A percentile compares a stretch with the other conserved stretches of the same genome.
Conservation (phyloP, 2,888 invertebrate species). For the Acanthopleura granulata region DNA sequence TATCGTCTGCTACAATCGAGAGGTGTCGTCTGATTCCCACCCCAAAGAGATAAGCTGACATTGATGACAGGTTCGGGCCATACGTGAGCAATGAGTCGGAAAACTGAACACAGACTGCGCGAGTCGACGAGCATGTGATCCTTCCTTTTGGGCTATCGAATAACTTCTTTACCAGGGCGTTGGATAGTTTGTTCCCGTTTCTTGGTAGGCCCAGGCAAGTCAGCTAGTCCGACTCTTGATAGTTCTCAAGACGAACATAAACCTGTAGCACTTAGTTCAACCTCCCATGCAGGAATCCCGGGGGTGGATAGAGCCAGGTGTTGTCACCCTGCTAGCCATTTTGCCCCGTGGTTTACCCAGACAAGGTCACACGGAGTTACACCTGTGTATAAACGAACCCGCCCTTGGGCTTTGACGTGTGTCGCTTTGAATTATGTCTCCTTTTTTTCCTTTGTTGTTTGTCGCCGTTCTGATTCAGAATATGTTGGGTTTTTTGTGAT, state of each 20-base stretch:
- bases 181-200: not conserved
- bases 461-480: not conserved
- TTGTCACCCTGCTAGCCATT: no score
- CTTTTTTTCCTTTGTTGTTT: no score
- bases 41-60: constrained; percentile 12
- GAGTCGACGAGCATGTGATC: constrained; percentile 10
- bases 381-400: no score
- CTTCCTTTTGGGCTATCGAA: not conserved
- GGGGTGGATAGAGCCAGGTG: not conserved
- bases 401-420: no score
- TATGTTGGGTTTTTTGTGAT: not conserved
- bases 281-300: not conserved
- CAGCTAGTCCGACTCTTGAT: not conserved
- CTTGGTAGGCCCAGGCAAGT: not conserved
- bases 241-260: not conserved
- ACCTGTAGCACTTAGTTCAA: not conserved
- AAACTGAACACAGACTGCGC: constrained; percentile 1
- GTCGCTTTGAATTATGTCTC: no score
- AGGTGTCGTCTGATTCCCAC: constrained; percentile 11
- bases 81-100: constrained; percentile 6
- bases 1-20: not conserved
- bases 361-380: no score
- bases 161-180: not conserved
- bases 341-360: no score
- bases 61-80: constrained; percentile 12